phyloP scores from a whole-genome alignment of 2,797 vertebrate genomes.

The Sarcoramphus papa region DNA sequence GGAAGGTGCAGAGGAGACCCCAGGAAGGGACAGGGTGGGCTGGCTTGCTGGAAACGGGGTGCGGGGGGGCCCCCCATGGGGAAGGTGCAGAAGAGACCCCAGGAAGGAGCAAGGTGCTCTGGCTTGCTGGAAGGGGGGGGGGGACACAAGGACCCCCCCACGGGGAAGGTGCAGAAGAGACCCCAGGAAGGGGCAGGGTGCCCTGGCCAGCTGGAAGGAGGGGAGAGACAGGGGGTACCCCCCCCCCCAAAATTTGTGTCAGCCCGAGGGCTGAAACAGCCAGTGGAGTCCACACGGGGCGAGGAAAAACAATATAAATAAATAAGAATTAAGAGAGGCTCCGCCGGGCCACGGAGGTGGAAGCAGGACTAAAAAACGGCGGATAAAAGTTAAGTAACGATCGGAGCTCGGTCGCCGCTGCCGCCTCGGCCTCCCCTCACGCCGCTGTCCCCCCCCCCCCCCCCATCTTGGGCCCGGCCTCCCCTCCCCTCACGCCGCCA shows the following conservation, averaged over 20 bases:
- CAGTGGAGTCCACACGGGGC: not conserved
- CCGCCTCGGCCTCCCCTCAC: not conserved
- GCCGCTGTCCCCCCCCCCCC: too few species aligned
- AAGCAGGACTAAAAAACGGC: not conserved
- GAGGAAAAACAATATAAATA: not conserved
- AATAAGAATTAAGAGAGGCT: not conserved
- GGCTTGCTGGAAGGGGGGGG: not conserved
- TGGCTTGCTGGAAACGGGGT: not conserved
- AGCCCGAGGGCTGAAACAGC: not conserved
- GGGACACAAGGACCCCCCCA: not conserved
- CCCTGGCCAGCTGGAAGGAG: not conserved
- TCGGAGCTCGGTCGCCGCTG: not conserved
- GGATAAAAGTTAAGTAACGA: not conserved
- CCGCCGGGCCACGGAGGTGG: not conserved
- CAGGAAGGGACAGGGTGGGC: not conserved
- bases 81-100: not conserved
- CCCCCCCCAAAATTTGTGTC: not conserved
- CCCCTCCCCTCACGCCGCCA: not conserved
- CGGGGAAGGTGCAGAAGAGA: not conserved
- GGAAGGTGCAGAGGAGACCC: not conserved
- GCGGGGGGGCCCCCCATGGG: too few species aligned
- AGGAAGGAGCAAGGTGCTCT: not conserved
- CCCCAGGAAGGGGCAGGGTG: not conserved
- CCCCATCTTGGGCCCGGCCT: not conserved
- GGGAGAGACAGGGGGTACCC: rapidly evolving